These are phyloP conservation scores for Pristionchus arcanus DNA, from an alignment of 2,888 invertebrate genomes.

Conservation along the genomic window DNA sequence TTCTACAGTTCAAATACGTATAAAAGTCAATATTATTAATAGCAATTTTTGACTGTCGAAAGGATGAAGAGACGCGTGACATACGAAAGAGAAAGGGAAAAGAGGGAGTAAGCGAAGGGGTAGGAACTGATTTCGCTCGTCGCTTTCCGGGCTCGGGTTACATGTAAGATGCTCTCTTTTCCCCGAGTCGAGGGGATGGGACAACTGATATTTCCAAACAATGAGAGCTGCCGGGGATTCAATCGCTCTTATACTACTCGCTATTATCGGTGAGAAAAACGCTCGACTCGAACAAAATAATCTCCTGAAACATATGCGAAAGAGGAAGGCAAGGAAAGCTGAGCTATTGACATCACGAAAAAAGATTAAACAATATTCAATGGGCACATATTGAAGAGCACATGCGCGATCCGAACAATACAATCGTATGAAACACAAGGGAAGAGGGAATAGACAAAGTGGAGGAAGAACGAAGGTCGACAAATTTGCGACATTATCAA, in stretches of 20 bases:
- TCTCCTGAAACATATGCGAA: background rate
- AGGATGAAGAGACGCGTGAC: background rate
- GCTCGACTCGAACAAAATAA: background rate
- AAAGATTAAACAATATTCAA: no score
- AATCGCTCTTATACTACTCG: no score
- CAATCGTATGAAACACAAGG: no score
- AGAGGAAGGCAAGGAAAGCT: background rate
- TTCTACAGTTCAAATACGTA: no score
- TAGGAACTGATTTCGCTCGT: slow-evolving; percentile 13
- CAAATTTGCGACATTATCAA: no score
- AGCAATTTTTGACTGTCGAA: background rate
- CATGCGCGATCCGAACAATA: no score
- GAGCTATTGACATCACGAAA: background rate
- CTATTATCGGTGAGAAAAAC: no score
- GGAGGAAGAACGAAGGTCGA: no score
- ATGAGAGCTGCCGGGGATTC: background rate
- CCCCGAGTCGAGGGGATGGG: background rate
- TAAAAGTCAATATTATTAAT: no score
- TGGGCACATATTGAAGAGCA: no score
- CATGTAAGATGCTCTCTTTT: slow-evolving; percentile 25
- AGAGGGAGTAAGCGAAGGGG: slow-evolving; percentile 7
- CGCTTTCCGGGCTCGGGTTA: slow-evolving; percentile 14
- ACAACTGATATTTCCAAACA: slow-evolving; percentile 9
- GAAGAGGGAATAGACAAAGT: no score
- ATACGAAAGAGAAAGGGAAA: background rate